Percentiles rank a stretch among this genome's conserved stretches.
These are phyloP conservation scores for Campylomormyrus tamandua DNA, from an alignment of 2,113 vertebrate species.

Conservation along the genomic window DNA sequence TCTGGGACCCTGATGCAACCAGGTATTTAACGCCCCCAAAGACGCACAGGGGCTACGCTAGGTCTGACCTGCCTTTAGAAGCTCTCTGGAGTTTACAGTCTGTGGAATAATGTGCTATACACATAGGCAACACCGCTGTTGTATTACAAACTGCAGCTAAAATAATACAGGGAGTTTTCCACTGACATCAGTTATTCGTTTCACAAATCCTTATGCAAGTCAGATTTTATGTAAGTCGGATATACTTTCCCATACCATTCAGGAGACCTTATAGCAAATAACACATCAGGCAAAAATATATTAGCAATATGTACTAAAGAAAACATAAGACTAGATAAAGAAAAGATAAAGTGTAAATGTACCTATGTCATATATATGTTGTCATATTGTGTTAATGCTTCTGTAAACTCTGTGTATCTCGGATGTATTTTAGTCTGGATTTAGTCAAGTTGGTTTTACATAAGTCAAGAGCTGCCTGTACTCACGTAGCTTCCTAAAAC, in stretches of 20 bases:
- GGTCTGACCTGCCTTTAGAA: background rate
- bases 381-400: background rate
- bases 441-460: background rate
- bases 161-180: background rate
- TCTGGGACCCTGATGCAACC: slow-evolving; percentile 94
- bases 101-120: background rate
- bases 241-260: background rate
- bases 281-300: background rate
- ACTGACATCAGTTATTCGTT: background rate
- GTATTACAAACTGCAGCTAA: background rate
- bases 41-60: background rate
- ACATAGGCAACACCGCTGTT: background rate
- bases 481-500: background rate
- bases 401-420: background rate
- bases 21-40: slow-evolving; percentile 59
- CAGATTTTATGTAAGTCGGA: background rate
- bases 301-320: background rate
- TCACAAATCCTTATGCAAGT: background rate
- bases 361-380: background rate
- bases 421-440: background rate
- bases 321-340: background rate
- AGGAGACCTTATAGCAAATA: background rate
- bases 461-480: background rate
- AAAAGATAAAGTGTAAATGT: background rate
- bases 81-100: background rate